Evolutionary conservation across 2,797 vertebrate genomes (phyloP), one percentile per base, ranked within the genome.

Genomic region (Lacerta agilis): DNA sequence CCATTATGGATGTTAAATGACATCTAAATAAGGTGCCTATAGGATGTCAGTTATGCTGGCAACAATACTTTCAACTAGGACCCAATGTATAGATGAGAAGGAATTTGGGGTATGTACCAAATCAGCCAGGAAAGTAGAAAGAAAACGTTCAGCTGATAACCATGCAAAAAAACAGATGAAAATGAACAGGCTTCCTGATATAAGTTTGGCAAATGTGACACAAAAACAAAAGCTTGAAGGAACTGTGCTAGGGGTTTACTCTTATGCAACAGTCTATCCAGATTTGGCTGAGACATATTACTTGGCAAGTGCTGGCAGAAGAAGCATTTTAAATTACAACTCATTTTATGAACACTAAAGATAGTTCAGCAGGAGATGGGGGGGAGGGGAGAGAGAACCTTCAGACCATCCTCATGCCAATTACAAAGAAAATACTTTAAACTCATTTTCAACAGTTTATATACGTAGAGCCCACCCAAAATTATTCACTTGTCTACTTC

Each of bases 351-450:
- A 23, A 80, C 5, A 77, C 3, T n/a, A 77, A 91, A 82, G 77
- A 64, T 82, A 67, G 82, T 41, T 77, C 13, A 3, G 10, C n/a
- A 43, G 11, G 8, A 49, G 17, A 76, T 77, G 2, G 7, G 0
- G 1, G 23, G 4, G 9, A 73, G 0, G 2, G 8, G 0, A 1
- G 23, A 5, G 17, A 77, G 0, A 0, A 61, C 79, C 69, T 75
- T 86, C 23, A 90, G 29, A 1, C 86, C 29, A 73, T 88, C 49
- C 27, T 82, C 27, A n/a, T 38, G 81, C 58, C 77, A 9, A 86
- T 67, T 76, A 84, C 43, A 72, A 87, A n/a, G 38, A 78, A 91
- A 86, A 38, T 10, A 41, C 75, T 79, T 67, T 43, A 85, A 81
- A 43, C 58, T 80, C 36, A 73, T 79, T 49, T 69, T 2, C 8